phyloP scores from a whole-genome alignment of 2,888 invertebrate species.

The Pasiphila rectangulata region DNA sequence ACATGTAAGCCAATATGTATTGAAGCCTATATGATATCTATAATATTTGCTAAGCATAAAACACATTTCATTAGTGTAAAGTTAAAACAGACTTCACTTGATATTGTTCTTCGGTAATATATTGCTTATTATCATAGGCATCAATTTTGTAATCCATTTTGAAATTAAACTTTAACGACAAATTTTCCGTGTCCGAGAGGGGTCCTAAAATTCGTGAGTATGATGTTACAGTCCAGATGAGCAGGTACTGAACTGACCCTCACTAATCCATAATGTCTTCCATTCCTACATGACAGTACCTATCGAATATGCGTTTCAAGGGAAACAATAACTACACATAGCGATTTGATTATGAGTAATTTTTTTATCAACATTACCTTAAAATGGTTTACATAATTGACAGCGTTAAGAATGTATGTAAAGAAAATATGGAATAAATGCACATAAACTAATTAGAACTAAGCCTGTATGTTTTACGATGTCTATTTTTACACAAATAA shows the following conservation, averaged over 20 bases:
- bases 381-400: background rate
- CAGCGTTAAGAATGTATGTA: background rate
- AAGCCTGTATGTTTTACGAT: constrained; percentile 19
- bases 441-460: constrained; percentile 1
- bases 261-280: no score
- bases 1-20: background rate
- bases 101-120: no score
- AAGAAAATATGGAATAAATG: background rate
- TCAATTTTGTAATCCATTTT: background rate
- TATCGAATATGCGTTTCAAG: no score
- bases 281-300: no score
- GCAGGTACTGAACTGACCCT: no score
- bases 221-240: no score
- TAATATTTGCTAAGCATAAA: constrained; percentile 7
- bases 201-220: no score
- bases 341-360: no score
- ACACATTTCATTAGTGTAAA: constrained; percentile 9
- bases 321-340: no score
- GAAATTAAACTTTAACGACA: no score
- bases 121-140: background rate
- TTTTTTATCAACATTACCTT: no score
- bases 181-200: no score
- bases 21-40: background rate
- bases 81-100: constrained; percentile 2
- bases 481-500: constrained; percentile 28